Percentiles rank a stretch among this genome's conserved stretches.
phyloP scores from a whole-genome alignment of 1,140 invertebrate genomes.

The Notospermus geniculatus region DNA sequence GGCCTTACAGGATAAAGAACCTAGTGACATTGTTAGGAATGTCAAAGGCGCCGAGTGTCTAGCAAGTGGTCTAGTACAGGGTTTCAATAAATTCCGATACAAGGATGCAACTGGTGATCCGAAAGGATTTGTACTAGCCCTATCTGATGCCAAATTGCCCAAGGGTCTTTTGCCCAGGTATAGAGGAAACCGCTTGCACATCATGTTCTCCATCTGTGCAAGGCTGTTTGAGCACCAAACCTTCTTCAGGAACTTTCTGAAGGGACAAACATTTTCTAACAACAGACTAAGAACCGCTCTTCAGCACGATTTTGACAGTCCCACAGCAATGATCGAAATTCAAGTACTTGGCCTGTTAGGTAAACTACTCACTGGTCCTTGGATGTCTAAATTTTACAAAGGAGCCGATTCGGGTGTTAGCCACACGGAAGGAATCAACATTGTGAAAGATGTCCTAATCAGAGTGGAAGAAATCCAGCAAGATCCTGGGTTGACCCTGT shows the following conservation, averaged over 20 bases:
- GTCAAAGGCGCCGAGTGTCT: not conserved
- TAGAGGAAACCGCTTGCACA: constrained; percentile 18
- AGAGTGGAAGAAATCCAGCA: not conserved
- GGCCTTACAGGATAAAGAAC: constrained; percentile 1
- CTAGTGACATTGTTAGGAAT: not conserved
- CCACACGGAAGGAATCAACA: constrained; percentile 12
- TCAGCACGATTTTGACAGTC: constrained; percentile 2
- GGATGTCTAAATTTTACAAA: constrained; percentile 24
- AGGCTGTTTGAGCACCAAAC: constrained; percentile 1
- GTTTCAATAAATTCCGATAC: constrained; percentile 19
- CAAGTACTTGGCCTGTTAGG: constrained; percentile 20
- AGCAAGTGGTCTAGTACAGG: constrained; percentile 5
- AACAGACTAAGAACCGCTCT: constrained; percentile 2
- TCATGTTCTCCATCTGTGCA: constrained; percentile 16
- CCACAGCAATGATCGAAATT: not conserved
- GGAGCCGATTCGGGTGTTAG: not conserved
- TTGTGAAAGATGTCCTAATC: constrained; percentile 7
- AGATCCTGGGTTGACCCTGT: not conserved
- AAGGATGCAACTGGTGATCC: constrained; percentile 24
- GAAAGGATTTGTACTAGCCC: constrained; percentile 11
- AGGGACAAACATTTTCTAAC: not conserved
- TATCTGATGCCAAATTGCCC: not conserved
- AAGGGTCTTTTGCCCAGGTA: constrained; percentile 13
- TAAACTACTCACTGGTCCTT: constrained; percentile 18
- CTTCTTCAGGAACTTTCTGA: not conserved